Conservation (phyloP, 2,113 vertebrate species). For the Falco punctatus region DNA sequence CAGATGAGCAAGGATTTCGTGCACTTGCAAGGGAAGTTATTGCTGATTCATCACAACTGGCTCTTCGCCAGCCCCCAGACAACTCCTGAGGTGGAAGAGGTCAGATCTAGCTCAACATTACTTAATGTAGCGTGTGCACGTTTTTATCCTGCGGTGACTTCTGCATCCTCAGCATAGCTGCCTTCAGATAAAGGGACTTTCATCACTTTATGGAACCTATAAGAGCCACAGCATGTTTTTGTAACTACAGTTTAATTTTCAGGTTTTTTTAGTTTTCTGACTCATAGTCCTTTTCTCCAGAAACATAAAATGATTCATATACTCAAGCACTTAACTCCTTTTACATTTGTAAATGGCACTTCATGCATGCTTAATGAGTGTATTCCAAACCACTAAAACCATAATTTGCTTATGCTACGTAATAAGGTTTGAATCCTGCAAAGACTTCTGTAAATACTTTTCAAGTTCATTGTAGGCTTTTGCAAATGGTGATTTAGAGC, state of each 20-base stretch:
- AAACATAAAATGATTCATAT: constrained; percentile 52
- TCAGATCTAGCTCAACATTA: not conserved
- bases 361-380: constrained; percentile 10
- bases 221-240: constrained; percentile 1
- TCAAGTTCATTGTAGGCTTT: not conserved
- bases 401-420: constrained; percentile 13
- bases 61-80: not conserved
- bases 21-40: not conserved
- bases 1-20: not conserved
- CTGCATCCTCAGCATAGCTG: not conserved
- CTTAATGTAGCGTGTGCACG: not conserved
- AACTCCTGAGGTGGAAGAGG: not conserved
- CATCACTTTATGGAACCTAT: not conserved
- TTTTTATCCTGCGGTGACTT: not conserved
- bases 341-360: constrained; percentile 41
- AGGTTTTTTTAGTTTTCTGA: constrained; percentile 18
- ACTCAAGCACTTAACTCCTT: constrained; percentile 19
- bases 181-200: not conserved
- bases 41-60: constrained; percentile 11
- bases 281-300: constrained; percentile 19
- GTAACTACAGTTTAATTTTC: not conserved
- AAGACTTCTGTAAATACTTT: constrained; percentile 5
- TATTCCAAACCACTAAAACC: constrained; percentile 29
- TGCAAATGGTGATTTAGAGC: not conserved
- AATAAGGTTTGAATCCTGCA: constrained; percentile 1